phyloP scores from a whole-genome alignment of 2,888 invertebrate species.

The Xestia sexstrigata region DNA sequence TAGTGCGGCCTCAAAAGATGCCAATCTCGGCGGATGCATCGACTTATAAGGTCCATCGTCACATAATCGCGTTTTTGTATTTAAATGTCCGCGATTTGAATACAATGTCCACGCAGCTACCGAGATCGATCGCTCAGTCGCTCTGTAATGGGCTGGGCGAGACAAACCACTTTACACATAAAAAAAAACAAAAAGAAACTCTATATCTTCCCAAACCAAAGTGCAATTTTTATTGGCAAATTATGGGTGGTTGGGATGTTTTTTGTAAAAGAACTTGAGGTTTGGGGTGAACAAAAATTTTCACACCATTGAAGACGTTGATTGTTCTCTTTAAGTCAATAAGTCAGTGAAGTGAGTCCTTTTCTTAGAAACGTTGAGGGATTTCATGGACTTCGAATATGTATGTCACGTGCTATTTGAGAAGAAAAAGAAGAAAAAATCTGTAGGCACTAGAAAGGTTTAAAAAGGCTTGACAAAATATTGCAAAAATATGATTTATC shows the following conservation, averaged over 20 bases:
- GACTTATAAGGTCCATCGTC: constrained; percentile 85
- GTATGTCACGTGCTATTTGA: not conserved
- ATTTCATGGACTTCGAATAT: constrained; percentile 9
- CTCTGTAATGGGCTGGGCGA: constrained; percentile 85
- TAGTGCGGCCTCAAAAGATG: constrained; percentile 82
- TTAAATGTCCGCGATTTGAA: constrained; percentile 89
- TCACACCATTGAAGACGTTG: constrained; percentile 79
- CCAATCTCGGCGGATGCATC: constrained; percentile 84
- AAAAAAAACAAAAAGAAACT: constrained; percentile 35
- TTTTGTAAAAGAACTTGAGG: constrained; percentile 37
- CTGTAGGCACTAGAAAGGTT: not conserved
- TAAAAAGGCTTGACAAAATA: not conserved
- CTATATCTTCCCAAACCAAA: not conserved
- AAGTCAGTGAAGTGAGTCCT: constrained; percentile 58
- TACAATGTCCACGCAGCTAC: constrained; percentile 87
- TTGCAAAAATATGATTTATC: not conserved
- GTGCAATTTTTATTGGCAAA: constrained; percentile 13
- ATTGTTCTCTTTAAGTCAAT: constrained; percentile 78
- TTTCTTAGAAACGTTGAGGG: constrained; percentile 48
- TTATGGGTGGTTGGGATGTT: constrained; percentile 33
- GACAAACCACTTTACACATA: constrained; percentile 65
- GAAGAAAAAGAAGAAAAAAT: not conserved
- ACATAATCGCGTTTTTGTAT: constrained; percentile 90
- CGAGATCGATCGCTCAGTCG: constrained; percentile 76
- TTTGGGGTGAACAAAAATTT: constrained; percentile 71